Base-by-base conservation (phyloP, 64 coral and sea anemone species). In the Pocillopora verrucosa region DNA sequence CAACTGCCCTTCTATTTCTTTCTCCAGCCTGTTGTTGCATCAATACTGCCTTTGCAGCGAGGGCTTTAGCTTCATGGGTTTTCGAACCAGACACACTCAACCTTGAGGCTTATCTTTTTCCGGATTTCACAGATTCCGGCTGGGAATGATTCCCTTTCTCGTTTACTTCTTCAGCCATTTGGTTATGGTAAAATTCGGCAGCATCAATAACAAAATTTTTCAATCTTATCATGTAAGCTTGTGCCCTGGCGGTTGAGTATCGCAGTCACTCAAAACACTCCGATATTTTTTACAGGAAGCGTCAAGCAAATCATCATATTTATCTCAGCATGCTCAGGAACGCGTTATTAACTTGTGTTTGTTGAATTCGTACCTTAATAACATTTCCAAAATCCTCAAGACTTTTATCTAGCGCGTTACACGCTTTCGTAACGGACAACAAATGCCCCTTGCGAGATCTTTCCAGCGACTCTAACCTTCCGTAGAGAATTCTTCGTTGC, bases 21-120 rank as follows among this genome's bases (percentile, higher is more conserved):
- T 59, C 76, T 59, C 60, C 22, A 77, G 75, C 75, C 56, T 77
- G 41, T 77, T 77, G 75, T 19, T 80, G 77, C 22, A 80, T 80
- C 3, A 80, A 61, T 60, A n/a, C 56, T 59, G 20, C 77, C 58
- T 80, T 78, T 24, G 51, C 76, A 22, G 76, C 76, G 19, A 58
- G 41, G 3, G 22, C 11, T 36, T 78, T 78, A 58, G 76, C 76
- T 24, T 61, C 26, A 59, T 13, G 77, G 2, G 57, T 9, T 16
- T 61, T 80, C 11, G 3, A 57, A 56, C 76, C 56, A 56, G 76
- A 78, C 10, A 78, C 45, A 58, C 45, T 78, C 41, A 78, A 19
- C 56, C 41, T 78, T 56, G 76, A 56, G 19, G 76, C 16, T 20
- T 56, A 22, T 22, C 76, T 78, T 9, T 11, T 24, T 7, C 2